phyloP scores from a whole-genome alignment of 2,797 vertebrate species.

The Trachops cirrhosus region DNA sequence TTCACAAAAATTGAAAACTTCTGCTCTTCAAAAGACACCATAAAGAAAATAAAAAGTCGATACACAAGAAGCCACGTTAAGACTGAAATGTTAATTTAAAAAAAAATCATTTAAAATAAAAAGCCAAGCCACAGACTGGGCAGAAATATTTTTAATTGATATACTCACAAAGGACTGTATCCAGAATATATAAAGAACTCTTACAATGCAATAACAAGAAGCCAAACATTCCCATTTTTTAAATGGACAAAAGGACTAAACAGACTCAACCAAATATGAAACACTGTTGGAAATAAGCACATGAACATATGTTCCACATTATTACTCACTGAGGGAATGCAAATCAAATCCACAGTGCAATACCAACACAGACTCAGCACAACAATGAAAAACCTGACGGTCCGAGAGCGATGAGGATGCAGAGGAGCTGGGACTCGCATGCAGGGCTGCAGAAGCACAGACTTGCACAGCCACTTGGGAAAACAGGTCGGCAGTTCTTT shows the following conservation, averaged over 20 bases:
- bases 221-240: background rate
- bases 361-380: background rate
- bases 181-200: background rate
- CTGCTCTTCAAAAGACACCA: conserved; percentile 6
- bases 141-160: conserved; percentile 4
- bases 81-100: background rate
- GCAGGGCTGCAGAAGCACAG: background rate
- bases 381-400: background rate
- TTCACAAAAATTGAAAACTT: conserved; percentile 33
- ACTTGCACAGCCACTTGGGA: background rate
- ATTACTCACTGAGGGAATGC: background rate
- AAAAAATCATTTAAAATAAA: background rate
- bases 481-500: background rate
- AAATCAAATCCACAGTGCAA: background rate
- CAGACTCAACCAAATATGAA: background rate
- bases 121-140: background rate
- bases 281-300: background rate
- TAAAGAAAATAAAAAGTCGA: background rate
- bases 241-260: background rate
- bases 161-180: background rate
- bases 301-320: background rate
- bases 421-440: background rate
- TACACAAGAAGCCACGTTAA: background rate
- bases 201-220: background rate
- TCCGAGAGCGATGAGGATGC: background rate